These are phyloP conservation scores for Lethenteron camtschaticum DNA, from an alignment of 2,113 vertebrate genomes.

Conservation along the genomic window DNA sequence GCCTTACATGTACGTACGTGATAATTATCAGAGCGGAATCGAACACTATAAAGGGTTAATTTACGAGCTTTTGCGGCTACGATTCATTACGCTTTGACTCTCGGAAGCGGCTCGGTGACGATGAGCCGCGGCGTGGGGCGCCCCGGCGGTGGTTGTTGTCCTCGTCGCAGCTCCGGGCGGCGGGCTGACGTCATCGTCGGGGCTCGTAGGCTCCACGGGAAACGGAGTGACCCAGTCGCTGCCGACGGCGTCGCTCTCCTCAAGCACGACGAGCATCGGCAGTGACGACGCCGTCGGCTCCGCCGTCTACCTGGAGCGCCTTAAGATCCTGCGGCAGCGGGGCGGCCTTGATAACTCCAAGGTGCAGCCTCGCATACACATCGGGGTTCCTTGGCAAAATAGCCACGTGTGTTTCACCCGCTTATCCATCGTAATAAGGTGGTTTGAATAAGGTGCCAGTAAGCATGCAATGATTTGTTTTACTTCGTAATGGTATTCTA, in stretches of 20 bases:
- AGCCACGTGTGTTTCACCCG: background rate
- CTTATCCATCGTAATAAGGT: background rate
- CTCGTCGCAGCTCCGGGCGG: background rate
- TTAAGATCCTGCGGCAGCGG: conserved; percentile 82
- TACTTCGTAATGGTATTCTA: background rate
- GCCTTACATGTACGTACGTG: too few relatives aligned
- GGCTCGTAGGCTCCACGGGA: background rate
- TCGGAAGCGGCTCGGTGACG: too few relatives aligned
- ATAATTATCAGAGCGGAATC: too few relatives aligned
- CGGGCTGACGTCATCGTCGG: background rate
- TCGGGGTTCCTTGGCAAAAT: conserved; percentile 27
- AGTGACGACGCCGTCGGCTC: conserved; percentile 72
- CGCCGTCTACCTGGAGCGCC: conserved; percentile 74
- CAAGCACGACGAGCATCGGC: conserved; percentile 30
- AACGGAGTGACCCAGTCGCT: background rate
- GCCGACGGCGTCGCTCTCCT: background rate
- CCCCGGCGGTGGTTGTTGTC: background rate
- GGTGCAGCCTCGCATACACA: conserved; percentile 75
- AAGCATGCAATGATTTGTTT: background rate
- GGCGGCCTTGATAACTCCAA: conserved; percentile 76
- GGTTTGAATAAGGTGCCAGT: background rate
- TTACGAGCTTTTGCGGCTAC: too few relatives aligned
- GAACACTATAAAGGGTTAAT: too few relatives aligned
- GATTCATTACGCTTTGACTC: too few relatives aligned
- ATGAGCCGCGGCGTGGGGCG: too few relatives aligned